Evolutionary conservation across 2,888 invertebrate genomes (phyloP).

Genomic region (Drosophila setosimentum): DNA sequence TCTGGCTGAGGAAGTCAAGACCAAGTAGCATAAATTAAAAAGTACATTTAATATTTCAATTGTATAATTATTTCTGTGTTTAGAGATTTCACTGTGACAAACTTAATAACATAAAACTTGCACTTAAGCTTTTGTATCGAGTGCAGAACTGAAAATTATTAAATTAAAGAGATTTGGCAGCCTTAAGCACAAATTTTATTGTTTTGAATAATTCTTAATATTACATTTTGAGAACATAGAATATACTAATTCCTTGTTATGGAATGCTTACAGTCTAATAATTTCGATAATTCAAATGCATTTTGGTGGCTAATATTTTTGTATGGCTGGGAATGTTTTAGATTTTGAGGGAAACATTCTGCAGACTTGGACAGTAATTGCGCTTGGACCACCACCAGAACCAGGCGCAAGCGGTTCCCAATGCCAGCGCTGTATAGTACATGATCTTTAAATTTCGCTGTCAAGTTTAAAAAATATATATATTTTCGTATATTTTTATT

Average conservation of each 20-base stretch:
- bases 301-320: background rate
- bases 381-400: slow-evolving; percentile 69
- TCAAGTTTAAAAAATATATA: background rate
- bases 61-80: slow-evolving; percentile 1
- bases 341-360: slow-evolving; percentile 52
- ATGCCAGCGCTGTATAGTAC: slow-evolving; percentile 49
- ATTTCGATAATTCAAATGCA: slow-evolving; percentile 27
- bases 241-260: background rate
- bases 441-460: slow-evolving; percentile 54
- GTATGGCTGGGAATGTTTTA: slow-evolving; percentile 18
- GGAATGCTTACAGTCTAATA: slow-evolving; percentile 20
- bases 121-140: background rate
- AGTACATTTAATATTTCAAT: background rate
- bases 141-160: background rate
- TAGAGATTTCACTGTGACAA: background rate
- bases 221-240: background rate
- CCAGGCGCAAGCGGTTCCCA: slow-evolving; percentile 67
- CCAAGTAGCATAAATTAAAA: slow-evolving; percentile 5
- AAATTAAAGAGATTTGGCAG: background rate
- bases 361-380: slow-evolving; percentile 29
- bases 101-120: background rate
- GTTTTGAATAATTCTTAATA: background rate
- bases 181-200: background rate
- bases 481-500: too few species aligned
- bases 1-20: slow-evolving; percentile 74